A percentile compares a stretch with the other conserved stretches of the same genome.
Evolutionary conservation across 2,888 invertebrate species (phyloP).

Genomic region (Athalia cordata): DNA sequence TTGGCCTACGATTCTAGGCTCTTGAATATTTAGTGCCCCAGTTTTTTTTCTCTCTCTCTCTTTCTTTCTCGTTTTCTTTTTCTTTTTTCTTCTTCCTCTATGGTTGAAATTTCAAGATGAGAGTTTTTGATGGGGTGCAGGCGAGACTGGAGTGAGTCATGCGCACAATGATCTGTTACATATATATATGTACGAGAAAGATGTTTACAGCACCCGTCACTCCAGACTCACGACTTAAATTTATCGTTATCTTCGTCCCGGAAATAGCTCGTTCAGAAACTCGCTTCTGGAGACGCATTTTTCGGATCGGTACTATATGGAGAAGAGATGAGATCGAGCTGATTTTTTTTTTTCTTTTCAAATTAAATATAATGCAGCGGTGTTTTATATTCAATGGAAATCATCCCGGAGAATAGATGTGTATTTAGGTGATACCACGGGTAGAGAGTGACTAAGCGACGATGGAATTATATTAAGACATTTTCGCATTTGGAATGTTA

Average conservation of each 20-base stretch:
- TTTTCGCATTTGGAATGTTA: no score
- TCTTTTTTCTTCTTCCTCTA: no score
- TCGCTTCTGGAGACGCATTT: neutral
- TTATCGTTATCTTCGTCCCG: conserved; percentile 35
- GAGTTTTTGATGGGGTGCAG: neutral
- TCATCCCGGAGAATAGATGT: no score
- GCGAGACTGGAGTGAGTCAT: conserved; percentile 1
- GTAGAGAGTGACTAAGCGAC: no score
- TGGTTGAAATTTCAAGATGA: neutral
- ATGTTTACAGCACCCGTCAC: conserved; percentile 24
- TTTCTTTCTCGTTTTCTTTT: no score
- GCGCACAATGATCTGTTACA: neutral
- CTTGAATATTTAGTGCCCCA: conserved; percentile 19
- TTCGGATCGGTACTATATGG: no score
- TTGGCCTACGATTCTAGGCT: neutral
- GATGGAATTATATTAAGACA: no score
- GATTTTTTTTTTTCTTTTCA: no score
- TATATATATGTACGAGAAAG: neutral
- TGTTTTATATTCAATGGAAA: no score
- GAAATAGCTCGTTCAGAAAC: conserved; percentile 26
- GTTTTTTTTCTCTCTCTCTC: neutral
- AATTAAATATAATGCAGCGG: no score
- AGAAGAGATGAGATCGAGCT: no score
- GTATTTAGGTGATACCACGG: no score
- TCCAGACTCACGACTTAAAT: conserved; percentile 19